Percentiles rank a stretch among this genome's conserved stretches.
phyloP scores from a whole-genome alignment of 2,113 vertebrate genomes.

The Myiagra hebetior region DNA sequence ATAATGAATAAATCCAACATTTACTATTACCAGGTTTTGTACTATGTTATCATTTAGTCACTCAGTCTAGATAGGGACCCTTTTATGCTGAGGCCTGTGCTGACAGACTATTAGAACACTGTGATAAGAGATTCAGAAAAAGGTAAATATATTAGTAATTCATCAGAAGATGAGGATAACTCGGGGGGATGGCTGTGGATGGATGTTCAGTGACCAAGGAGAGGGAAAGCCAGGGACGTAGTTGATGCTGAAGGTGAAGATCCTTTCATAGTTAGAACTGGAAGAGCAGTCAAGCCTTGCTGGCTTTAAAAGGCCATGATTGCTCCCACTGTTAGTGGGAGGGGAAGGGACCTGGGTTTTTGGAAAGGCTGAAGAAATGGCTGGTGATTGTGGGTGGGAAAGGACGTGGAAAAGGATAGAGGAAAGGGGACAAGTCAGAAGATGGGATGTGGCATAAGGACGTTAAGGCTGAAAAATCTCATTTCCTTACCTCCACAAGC shows the following conservation, averaged over 20 bases:
- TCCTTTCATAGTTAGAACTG: background rate
- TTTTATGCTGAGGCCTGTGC: background rate
- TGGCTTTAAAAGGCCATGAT: background rate
- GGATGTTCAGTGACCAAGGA: background rate
- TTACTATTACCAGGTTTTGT: background rate
- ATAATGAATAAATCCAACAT: background rate
- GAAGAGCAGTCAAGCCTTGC: background rate
- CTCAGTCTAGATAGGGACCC: background rate
- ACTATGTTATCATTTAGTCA: background rate
- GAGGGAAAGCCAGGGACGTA: background rate
- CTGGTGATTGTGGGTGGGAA: background rate
- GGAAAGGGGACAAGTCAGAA: background rate
- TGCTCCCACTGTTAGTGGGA: background rate
- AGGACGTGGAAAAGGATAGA: background rate
- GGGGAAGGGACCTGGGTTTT: background rate
- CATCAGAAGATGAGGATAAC: background rate
- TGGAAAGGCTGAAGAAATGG: background rate
- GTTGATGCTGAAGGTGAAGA: background rate
- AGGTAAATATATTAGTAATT: background rate
- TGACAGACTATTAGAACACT: background rate
- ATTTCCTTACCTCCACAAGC: background rate
- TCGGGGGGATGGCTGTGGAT: background rate
- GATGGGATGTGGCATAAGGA: too few species aligned
- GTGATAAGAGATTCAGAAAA: background rate
- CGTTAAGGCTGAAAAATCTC: background rate